Evolutionary conservation across 2,113 vertebrate genomes (phyloP).

Genomic region (Ailuropoda melanoleuca): DNA sequence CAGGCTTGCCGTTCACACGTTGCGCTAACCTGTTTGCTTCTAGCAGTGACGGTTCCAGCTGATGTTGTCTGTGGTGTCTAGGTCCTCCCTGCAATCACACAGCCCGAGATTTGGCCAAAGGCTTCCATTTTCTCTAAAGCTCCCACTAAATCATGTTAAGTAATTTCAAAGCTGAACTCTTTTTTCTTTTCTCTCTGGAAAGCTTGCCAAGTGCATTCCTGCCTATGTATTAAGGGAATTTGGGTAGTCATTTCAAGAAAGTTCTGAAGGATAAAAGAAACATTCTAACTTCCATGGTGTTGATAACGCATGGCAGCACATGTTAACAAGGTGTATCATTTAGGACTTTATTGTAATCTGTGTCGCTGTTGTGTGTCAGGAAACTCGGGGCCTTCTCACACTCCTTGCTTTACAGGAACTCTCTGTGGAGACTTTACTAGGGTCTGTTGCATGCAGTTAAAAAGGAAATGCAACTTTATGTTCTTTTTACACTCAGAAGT

Average conservation of each 20-base stretch:
- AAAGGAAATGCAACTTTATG: constrained; percentile 51
- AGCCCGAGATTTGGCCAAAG: not conserved
- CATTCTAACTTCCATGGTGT: not conserved
- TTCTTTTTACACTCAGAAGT: not conserved
- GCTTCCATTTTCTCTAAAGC: not conserved
- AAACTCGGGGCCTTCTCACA: not conserved
- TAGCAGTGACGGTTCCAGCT: not conserved
- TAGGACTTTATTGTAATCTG: constrained; percentile 42
- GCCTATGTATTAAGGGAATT: constrained; percentile 18
- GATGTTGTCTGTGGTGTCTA: not conserved
- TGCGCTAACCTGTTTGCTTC: not conserved
- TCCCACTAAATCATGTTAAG: constrained; percentile 6
- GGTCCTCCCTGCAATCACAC: not conserved
- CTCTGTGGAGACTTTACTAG: constrained; percentile 38
- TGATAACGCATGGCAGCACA: not conserved
- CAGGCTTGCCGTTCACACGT: not conserved
- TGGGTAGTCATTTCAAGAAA: constrained; percentile 13
- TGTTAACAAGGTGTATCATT: not conserved
- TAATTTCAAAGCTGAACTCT: constrained; percentile 20
- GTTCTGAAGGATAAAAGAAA: constrained; percentile 27
- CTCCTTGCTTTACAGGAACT: constrained; percentile 14
- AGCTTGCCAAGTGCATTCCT: constrained; percentile 42
- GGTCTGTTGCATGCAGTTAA: not conserved
- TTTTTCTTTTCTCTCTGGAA: not conserved
- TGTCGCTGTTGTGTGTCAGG: not conserved